phyloP scores from a whole-genome alignment of 1,140 invertebrate genomes.

The Lanistes nyassanus region DNA sequence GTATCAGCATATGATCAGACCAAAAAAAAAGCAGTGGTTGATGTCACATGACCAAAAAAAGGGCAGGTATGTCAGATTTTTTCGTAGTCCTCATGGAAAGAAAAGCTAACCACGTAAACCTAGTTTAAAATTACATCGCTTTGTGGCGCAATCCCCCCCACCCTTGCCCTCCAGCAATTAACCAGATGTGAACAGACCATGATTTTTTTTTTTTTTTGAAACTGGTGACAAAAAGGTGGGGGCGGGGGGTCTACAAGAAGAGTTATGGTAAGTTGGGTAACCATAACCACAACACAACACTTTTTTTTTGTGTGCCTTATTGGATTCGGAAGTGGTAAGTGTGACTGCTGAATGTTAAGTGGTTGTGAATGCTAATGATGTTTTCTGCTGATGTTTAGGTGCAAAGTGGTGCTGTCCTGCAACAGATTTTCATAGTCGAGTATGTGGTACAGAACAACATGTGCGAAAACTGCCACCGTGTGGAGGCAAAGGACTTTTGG shows the following conservation, averaged over 20 bases:
- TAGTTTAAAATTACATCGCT: too few species aligned
- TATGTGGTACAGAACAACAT: slow-evolving; percentile 91
- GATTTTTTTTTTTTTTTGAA: slow-evolving; percentile 2
- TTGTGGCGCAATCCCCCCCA: too few species aligned
- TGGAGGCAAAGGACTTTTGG: slow-evolving; percentile 99
- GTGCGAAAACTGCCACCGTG: slow-evolving; percentile 96
- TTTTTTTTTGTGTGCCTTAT: too few species aligned
- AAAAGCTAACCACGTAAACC: too few species aligned
- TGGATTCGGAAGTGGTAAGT: neutral
- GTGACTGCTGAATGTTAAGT: too few species aligned
- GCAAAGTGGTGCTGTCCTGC: slow-evolving; percentile 69
- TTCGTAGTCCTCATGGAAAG: too few species aligned
- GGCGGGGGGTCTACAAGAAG: neutral
- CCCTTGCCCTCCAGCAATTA: too few species aligned
- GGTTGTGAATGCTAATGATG: slow-evolving; percentile 3
- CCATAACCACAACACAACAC: too few species aligned
- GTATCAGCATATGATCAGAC: neutral
- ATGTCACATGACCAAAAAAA: too few species aligned
- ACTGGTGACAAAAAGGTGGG: neutral
- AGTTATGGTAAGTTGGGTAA: neutral
- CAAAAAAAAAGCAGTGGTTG: too few species aligned
- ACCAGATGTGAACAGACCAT: too few species aligned
- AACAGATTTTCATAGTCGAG: slow-evolving; percentile 87
- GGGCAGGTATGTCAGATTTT: too few species aligned
- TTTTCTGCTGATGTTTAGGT: slow-evolving; percentile 49